A percentile compares a stretch with the other conserved stretches of the same genome.
Conservation (phyloP, 2,113 vertebrate species). For the Phoenicopterus ruber region DNA sequence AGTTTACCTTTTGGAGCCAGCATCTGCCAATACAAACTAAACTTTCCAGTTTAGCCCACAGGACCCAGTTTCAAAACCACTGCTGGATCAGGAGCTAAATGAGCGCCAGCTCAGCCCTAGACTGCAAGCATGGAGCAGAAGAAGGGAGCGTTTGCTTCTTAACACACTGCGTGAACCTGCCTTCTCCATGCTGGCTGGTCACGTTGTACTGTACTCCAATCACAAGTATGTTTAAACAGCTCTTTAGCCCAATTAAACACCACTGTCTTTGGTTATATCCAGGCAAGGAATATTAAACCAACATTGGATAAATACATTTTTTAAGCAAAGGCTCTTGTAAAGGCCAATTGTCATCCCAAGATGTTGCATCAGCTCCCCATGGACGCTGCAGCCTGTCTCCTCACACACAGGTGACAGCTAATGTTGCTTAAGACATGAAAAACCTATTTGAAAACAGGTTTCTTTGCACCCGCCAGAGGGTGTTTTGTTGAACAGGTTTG, state of each 20-base stretch:
- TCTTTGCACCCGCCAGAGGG: background rate
- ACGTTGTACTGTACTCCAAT: accelerated
- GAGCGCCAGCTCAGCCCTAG: background rate
- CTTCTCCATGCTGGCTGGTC: background rate
- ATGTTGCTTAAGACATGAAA: background rate
- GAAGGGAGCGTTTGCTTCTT: background rate
- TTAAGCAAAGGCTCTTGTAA: background rate
- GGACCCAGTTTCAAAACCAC: background rate
- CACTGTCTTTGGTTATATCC: background rate
- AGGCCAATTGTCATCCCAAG: background rate
- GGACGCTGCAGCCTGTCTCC: background rate
- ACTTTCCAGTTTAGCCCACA: background rate
- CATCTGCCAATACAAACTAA: constrained; percentile 16
- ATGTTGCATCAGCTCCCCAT: background rate
- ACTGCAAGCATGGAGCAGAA: background rate
- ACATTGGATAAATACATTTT: background rate
- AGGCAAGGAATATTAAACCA: background rate
- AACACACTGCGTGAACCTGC: background rate
- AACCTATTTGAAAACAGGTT: background rate
- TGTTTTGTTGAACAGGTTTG: background rate
- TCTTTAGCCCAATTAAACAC: background rate
- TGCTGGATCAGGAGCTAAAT: background rate
- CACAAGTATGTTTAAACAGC: background rate
- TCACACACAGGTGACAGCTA: background rate
- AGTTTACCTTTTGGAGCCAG: background rate